phyloP scores from a whole-genome alignment of 30 jellyfish, hydroid and myxozoan genomes.

The Catostylus mosaicus region DNA sequence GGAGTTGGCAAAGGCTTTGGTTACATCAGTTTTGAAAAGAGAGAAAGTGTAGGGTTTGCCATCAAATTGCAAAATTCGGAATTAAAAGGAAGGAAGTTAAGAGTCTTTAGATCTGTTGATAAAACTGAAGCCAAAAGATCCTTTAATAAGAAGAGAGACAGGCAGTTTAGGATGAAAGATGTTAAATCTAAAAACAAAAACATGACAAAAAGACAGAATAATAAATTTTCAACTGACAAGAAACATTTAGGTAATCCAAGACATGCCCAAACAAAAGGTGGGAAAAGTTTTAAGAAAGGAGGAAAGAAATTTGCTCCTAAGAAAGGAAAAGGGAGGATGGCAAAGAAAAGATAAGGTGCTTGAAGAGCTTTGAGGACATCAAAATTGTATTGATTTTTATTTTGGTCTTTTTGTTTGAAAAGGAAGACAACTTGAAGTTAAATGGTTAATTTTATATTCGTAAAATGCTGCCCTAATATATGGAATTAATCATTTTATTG shows the following conservation, averaged over 20 bases:
- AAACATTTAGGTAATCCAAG: not conserved
- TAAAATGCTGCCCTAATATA: too few species aligned
- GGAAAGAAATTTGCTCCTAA: not conserved
- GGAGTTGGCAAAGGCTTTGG: constrained; percentile 97
- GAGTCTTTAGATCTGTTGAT: constrained; percentile 42
- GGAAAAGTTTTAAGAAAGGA: not conserved
- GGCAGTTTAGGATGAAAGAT: constrained; percentile 46
- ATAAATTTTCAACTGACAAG: not conserved
- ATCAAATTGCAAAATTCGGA: constrained; percentile 48
- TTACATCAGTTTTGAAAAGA: constrained; percentile 55
- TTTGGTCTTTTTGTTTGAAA: too few species aligned
- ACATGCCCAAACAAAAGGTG: not conserved
- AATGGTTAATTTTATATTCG: too few species aligned
- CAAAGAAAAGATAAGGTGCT: not conserved
- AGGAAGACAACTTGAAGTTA: too few species aligned
- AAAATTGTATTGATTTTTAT: too few species aligned
- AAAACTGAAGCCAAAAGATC: constrained; percentile 26
- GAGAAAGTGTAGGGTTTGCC: constrained; percentile 54
- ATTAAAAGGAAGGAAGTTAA: constrained; percentile 32
- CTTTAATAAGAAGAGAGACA: constrained; percentile 45
- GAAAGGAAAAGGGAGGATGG: not conserved
- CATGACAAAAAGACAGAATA: too few species aligned
- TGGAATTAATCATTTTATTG: too few species aligned
- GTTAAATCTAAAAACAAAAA: not conserved
- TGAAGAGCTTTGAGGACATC: too few species aligned